A percentile compares a stretch with the other conserved stretches of the same genome.
Conservation (phyloP, 1,140 invertebrate species). For the Lordiphosa collinella region DNA sequence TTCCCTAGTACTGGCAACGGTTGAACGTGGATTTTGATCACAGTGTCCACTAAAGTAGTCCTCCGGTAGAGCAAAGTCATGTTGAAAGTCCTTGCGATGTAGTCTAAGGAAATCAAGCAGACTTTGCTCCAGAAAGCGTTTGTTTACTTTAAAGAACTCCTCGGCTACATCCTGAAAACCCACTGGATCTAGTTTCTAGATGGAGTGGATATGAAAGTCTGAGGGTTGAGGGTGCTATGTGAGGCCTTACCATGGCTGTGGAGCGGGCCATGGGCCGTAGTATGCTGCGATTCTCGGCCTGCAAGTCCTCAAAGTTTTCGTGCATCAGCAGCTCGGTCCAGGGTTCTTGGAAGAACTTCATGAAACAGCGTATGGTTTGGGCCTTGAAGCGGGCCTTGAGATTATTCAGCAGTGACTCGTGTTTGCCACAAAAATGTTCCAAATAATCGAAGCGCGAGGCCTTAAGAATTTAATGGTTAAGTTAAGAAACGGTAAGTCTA, state of each 20-base stretch:
- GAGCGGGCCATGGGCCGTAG: slow-evolving; percentile 14
- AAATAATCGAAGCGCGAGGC: slow-evolving; percentile 44
- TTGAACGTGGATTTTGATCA: neutral
- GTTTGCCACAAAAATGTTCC: slow-evolving; percentile 56
- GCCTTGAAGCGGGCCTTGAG: slow-evolving; percentile 25
- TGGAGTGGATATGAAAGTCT: no score
- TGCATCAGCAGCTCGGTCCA: slow-evolving; percentile 68
- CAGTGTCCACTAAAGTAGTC: slow-evolving; percentile 15
- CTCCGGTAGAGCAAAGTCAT: slow-evolving; percentile 58
- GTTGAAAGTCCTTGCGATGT: slow-evolving; percentile 40
- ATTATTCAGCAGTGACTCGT: slow-evolving; percentile 58
- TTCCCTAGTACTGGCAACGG: neutral
- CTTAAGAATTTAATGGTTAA: no score
- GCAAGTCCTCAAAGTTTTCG: slow-evolving; percentile 38
- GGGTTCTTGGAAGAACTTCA: slow-evolving; percentile 53
- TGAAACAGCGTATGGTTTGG: slow-evolving; percentile 24
- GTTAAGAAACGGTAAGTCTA: no score
- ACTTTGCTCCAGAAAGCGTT: slow-evolving; percentile 35
- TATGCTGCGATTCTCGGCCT: slow-evolving; percentile 30
- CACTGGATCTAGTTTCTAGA: neutral
- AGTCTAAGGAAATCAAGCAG: slow-evolving; percentile 45
- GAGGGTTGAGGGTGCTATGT: no score
- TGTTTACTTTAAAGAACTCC: slow-evolving; percentile 24
- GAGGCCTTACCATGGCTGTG: slow-evolving; percentile 9
- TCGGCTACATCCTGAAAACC: neutral